Evolutionary conservation across 2,797 vertebrate species (phyloP).

Genomic region (Periophthalmus magnuspinnatus): DNA sequence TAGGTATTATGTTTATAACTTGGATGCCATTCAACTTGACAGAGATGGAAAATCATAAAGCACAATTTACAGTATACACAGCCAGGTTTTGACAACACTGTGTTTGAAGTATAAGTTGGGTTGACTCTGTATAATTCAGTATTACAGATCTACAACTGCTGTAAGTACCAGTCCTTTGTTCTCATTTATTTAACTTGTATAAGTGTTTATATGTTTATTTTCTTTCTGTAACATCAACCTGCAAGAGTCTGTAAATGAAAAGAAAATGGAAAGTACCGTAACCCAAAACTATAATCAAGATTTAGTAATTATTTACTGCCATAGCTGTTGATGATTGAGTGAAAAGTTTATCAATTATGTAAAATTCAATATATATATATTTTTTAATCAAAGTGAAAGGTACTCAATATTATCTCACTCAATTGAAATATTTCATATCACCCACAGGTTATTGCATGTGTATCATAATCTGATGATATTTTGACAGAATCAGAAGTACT

Average conservation of each 20-base stretch:
- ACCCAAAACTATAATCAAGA: too few species aligned
- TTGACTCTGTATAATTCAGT: not conserved
- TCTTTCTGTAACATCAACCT: not conserved
- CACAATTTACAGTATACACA: not conserved
- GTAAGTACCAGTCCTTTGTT: not conserved
- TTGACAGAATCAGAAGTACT: not conserved
- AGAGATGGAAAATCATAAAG: not conserved
- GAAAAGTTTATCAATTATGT: not conserved
- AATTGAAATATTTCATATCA: too few species aligned
- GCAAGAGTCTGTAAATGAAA: not conserved
- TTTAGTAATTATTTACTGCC: too few species aligned
- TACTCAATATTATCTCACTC: too few species aligned
- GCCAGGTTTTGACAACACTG: not conserved
- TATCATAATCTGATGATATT: not conserved
- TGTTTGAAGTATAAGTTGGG: not conserved
- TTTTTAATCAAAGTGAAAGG: too few species aligned
- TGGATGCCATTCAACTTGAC: too few species aligned
- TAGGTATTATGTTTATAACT: too few species aligned
- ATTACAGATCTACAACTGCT: not conserved
- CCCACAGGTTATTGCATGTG: too few species aligned
- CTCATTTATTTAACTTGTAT: not conserved
- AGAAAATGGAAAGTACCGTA: too few species aligned
- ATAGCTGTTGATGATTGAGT: not conserved
- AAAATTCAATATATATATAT: too few species aligned
- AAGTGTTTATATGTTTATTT: not conserved